Evolutionary conservation across 2,797 vertebrate genomes (phyloP).

Genomic region (Pangasius djambal): DNA sequence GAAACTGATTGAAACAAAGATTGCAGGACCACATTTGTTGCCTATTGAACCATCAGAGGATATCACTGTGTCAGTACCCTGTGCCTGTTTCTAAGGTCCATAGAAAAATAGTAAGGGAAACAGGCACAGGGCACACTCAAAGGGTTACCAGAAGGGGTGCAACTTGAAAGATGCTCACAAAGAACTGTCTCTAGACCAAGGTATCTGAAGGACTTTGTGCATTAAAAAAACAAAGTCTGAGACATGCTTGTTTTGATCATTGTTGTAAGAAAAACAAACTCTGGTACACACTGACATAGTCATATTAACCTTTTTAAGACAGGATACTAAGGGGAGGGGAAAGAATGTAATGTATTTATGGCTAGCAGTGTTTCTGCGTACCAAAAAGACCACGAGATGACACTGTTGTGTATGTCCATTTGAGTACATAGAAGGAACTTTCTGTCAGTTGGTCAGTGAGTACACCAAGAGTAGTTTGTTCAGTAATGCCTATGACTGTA

Average conservation of each 20-base stretch:
- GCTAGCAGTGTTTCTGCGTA: neutral
- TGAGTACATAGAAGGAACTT: neutral
- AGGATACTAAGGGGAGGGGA: fast-evolving
- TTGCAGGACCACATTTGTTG: neutral
- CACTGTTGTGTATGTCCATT: neutral
- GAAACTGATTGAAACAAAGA: neutral
- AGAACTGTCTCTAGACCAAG: no score
- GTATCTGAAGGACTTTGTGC: neutral
- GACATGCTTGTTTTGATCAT: neutral
- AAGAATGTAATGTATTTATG: neutral
- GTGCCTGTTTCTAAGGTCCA: neutral
- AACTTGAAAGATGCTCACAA: neutral
- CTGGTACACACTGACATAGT: no score
- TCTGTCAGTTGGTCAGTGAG: neutral
- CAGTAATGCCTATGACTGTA: neutral
- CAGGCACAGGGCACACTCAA: neutral
- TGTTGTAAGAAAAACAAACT: neutral
- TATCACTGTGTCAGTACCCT: neutral
- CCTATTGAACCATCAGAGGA: neutral
- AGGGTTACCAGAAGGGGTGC: neutral
- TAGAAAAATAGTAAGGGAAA: neutral
- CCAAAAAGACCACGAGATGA: neutral
- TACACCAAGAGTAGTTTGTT: neutral
- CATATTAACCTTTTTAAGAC: no score
- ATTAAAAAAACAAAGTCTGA: neutral